Conservation (phyloP, 2,888 invertebrate genomes). For the Macroteleia sp. region DNA sequence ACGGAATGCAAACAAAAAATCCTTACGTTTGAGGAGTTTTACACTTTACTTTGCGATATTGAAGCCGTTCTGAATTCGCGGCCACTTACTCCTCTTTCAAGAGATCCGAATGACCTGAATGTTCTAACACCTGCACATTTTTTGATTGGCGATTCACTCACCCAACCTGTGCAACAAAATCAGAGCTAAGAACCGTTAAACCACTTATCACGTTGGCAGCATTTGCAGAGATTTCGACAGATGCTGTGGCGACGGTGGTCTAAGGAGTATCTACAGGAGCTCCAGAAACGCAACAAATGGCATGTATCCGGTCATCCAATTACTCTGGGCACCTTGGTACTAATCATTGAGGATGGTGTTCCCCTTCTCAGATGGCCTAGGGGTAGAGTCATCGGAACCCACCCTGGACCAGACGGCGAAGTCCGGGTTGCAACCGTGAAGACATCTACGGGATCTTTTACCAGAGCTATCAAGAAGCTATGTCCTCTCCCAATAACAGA, state of each 20-base stretch:
- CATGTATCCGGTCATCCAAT: background rate
- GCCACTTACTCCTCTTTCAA: background rate
- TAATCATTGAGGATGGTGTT: background rate
- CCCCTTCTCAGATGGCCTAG: slow-evolving; percentile 7
- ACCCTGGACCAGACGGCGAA: background rate
- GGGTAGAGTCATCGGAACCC: background rate
- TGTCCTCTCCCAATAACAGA: background rate
- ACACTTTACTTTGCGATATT: background rate
- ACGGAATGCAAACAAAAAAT: background rate
- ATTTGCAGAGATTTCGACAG: background rate
- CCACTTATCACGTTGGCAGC: background rate
- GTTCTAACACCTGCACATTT: background rate
- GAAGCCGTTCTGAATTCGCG: background rate
- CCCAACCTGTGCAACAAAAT: background rate
- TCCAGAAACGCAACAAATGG: background rate
- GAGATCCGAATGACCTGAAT: background rate
- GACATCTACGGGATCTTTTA: background rate
- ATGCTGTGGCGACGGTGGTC: background rate
- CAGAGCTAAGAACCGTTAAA: background rate
- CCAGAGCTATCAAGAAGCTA: background rate
- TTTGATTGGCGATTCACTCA: background rate
- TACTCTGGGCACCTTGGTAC: background rate
- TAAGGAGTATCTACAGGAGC: background rate
- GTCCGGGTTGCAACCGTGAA: background rate
- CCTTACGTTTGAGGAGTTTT: background rate